A percentile compares a stretch with the other conserved stretches of the same genome.
Evolutionary conservation across 1,140 invertebrate species (phyloP).

Genomic region (Plodia interpunctella): DNA sequence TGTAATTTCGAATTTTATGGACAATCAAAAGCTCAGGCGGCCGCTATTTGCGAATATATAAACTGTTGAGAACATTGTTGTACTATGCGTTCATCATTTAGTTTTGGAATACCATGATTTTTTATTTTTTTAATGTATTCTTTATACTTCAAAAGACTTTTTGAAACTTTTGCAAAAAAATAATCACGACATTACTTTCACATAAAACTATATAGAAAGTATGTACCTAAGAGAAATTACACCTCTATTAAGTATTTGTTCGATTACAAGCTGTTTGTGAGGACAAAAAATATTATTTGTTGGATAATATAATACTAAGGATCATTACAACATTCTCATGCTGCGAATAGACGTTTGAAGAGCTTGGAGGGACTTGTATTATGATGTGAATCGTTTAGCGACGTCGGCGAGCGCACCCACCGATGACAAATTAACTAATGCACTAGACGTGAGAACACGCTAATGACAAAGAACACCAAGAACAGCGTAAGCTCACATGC

Average conservation of each 20-base stretch:
- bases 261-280: not conserved
- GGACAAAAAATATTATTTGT: no score
- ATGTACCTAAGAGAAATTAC: no score
- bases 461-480: conserved; percentile 58
- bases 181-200: no score
- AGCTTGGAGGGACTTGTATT: not conserved
- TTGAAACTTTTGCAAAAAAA: no score
- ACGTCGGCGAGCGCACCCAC: conserved; percentile 21
- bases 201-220: no score
- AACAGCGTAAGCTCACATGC: conserved; percentile 43
- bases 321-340: not conserved
- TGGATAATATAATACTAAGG: not conserved
- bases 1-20: conserved; percentile 46
- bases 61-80: conserved; percentile 14
- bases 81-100: conserved; percentile 7
- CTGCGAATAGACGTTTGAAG: not conserved
- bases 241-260: no score
- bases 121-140: not conserved
- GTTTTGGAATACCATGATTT: not conserved
- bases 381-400: conserved; percentile 9
- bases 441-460: conserved; percentile 58
- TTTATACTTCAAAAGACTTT: not conserved
- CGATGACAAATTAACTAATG: conserved; percentile 63
- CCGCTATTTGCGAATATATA: conserved; percentile 23
- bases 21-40: conserved; percentile 28